Conservation (phyloP, 2,888 invertebrate species). For the Xanthorhoe designata region DNA sequence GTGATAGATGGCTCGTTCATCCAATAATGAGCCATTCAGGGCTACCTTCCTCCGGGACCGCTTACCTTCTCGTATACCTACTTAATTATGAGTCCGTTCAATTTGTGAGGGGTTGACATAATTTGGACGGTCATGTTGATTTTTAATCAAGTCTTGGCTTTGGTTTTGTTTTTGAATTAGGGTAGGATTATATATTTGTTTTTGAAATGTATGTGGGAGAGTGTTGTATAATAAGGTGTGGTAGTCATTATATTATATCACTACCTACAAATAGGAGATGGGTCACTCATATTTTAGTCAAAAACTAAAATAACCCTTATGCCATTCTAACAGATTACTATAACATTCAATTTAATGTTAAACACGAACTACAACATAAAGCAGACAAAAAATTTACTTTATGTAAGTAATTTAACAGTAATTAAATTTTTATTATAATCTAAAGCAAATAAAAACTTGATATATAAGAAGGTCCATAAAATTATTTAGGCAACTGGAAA, state of each 20-base stretch:
- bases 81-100: slow-evolving; percentile 44
- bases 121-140: slow-evolving; percentile 38
- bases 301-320: too few relatives aligned
- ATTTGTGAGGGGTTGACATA: slow-evolving; percentile 36
- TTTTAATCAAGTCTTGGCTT: slow-evolving; percentile 30
- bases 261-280: too few relatives aligned
- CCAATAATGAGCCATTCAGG: slow-evolving; percentile 72
- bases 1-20: slow-evolving; percentile 74
- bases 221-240: neutral
- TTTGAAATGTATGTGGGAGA: neutral
- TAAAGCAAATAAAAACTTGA: too few relatives aligned
- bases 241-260: neutral
- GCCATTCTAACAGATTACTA: too few relatives aligned
- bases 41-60: slow-evolving; percentile 47
- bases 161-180: slow-evolving; percentile 10
- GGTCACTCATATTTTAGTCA: too few relatives aligned
- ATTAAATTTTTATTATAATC: too few relatives aligned
- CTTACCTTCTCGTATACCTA: slow-evolving; percentile 44
- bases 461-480: too few relatives aligned
- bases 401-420: too few relatives aligned
- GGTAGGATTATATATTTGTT: neutral
- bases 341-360: too few relatives aligned
- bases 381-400: too few relatives aligned
- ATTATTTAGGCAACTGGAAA: too few relatives aligned
- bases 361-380: too few relatives aligned